Percentiles rank a stretch among this genome's conserved stretches.
Evolutionary conservation across 1,140 invertebrate genomes (phyloP).

Genomic region (Drosophila suzukii): DNA sequence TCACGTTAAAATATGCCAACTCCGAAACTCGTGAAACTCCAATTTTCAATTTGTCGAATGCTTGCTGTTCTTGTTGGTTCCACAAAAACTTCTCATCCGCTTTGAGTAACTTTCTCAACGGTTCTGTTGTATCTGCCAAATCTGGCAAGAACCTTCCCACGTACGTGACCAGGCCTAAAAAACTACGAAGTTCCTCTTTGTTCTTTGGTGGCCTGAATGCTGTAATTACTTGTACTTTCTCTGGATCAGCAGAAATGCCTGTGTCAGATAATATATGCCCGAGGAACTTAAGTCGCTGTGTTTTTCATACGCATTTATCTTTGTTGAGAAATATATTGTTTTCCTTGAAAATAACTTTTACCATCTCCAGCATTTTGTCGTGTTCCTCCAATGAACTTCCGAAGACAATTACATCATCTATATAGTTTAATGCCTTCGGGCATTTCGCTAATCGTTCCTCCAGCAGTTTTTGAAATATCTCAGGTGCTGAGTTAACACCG

Average conservation of each 20-base stretch:
- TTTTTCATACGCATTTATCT: neutral
- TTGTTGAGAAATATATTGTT: neutral
- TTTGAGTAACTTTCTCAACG: too few species aligned
- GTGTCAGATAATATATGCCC: neutral
- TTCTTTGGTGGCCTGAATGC: too few species aligned
- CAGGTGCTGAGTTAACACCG: conserved; percentile 15
- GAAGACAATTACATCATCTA: neutral
- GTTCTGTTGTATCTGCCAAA: too few species aligned
- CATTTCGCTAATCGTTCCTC: neutral
- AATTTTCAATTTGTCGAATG: too few species aligned
- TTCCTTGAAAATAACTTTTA: neutral
- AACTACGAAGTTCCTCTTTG: too few species aligned
- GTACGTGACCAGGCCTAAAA: too few species aligned
- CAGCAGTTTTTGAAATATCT: conserved; percentile 9
- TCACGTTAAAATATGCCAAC: neutral
- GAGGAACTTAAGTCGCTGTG: neutral
- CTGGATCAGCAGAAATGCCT: too few species aligned
- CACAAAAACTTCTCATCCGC: too few species aligned
- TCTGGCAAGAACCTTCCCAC: too few species aligned
- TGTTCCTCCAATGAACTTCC: neutral
- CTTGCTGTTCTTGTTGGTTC: too few species aligned
- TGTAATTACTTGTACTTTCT: neutral
- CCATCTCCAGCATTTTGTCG: neutral
- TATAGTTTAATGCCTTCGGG: neutral
- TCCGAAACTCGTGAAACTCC: neutral